Evolutionary conservation across 1,140 invertebrate species (phyloP).

Genomic region (Hylaeus volcanicus): DNA sequence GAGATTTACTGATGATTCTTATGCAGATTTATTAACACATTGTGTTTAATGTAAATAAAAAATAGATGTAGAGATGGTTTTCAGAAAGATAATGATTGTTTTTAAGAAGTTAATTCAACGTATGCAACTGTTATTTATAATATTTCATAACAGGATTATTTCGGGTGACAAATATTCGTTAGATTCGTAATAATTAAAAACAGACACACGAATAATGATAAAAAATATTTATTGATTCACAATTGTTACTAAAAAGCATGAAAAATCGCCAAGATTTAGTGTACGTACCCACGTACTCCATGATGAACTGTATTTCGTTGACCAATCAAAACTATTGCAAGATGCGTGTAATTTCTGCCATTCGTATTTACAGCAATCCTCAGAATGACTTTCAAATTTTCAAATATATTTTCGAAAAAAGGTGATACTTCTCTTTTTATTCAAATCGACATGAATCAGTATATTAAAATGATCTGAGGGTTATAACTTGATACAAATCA

Average conservation of each 20-base stretch:
- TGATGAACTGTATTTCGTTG: conserved; percentile 64
- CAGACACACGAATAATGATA: background rate
- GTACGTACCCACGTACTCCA: conserved; percentile 72
- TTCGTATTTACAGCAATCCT: conserved; percentile 34
- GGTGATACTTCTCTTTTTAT: background rate
- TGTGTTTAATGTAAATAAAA: background rate
- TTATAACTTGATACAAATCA: background rate
- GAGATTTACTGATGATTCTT: background rate
- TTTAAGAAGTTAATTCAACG: conserved; percentile 45
- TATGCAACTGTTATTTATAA: conserved; percentile 30
- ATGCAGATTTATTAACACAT: background rate
- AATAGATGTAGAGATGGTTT: conserved; percentile 7
- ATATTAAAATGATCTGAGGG: too few species aligned
- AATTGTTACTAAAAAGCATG: conserved; percentile 41
- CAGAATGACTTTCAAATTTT: conserved; percentile 64
- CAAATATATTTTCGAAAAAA: conserved; percentile 30
- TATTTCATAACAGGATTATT: background rate
- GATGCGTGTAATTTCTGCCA: conserved; percentile 39
- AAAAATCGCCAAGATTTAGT: conserved; percentile 55
- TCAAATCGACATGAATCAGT: background rate
- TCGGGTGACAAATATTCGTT: background rate
- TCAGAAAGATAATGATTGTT: conserved; percentile 37
- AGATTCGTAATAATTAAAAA: conserved; percentile 2
- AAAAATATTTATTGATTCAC: conserved; percentile 21
- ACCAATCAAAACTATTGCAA: conserved; percentile 62